Evolutionary conservation across 2,797 vertebrate species (phyloP).

Genomic region (Phrynocephalus guinanensis): DNA sequence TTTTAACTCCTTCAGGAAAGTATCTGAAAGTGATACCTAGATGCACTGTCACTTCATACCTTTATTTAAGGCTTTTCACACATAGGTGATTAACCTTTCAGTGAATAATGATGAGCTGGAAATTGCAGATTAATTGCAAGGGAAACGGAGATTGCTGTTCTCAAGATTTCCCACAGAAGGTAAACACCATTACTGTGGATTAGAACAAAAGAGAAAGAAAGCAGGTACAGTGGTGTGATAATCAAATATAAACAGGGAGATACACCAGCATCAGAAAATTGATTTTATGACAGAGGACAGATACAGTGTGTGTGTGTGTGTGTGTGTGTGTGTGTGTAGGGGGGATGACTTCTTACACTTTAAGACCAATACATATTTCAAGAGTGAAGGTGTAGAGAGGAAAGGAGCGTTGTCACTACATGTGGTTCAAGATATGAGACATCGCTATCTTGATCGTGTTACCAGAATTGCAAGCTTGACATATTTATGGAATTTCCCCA

Average conservation of each 20-base stretch:
- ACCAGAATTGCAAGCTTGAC: slow-evolving; percentile 40
- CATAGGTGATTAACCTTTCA: background rate
- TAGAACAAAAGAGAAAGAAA: background rate
- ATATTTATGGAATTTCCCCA: slow-evolving; percentile 47
- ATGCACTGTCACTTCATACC: background rate
- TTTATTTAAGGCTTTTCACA: background rate
- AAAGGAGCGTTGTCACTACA: background rate
- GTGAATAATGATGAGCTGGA: background rate
- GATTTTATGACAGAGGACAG: background rate
- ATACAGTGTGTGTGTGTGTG: no score
- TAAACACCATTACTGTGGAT: background rate
- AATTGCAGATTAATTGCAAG: background rate
- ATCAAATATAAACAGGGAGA: background rate
- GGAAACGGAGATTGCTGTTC: background rate
- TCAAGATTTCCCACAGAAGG: background rate
- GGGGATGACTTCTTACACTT: no score
- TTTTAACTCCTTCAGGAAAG: background rate
- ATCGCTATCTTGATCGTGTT: slow-evolving; percentile 59
- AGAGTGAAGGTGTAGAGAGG: background rate
- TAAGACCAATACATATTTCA: background rate
- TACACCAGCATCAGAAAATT: background rate
- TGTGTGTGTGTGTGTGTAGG: no score
- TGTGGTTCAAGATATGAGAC: slow-evolving; percentile 32
- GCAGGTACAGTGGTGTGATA: background rate
- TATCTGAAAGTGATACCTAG: background rate